These are phyloP conservation scores for Bactericera cockerelli DNA, from an alignment of 1,140 invertebrate species.

Conservation along the genomic window DNA sequence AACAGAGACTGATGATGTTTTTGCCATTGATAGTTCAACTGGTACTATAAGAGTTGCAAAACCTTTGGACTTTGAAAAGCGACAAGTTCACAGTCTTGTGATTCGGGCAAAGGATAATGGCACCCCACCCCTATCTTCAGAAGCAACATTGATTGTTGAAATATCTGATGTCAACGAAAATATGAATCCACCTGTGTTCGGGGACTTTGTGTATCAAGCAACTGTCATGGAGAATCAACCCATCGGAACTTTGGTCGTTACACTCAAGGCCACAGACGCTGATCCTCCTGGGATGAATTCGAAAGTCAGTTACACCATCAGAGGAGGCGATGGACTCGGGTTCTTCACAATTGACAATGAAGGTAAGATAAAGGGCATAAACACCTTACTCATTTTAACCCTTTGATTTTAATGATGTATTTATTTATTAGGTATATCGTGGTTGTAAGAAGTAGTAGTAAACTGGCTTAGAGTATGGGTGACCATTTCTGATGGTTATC, in stretches of 20 bases:
- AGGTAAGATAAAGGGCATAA: too few relatives aligned
- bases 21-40: slow-evolving; percentile 64
- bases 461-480: too few relatives aligned
- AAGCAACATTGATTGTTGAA: slow-evolving; percentile 65
- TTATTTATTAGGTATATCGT: too few relatives aligned
- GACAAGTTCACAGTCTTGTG: slow-evolving; percentile 73
- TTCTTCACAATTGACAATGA: slow-evolving; percentile 78
- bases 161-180: slow-evolving; percentile 91
- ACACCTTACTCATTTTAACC: too few relatives aligned
- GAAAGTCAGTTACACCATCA: slow-evolving; percentile 68
- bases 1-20: slow-evolving; percentile 29
- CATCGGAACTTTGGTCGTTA: slow-evolving; percentile 53
- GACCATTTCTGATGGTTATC: too few relatives aligned
- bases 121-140: slow-evolving; percentile 49
- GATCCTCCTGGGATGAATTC: slow-evolving; percentile 63
- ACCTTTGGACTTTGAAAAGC: slow-evolving; percentile 69
- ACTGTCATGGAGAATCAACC: slow-evolving; percentile 59
- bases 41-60: slow-evolving; percentile 64
- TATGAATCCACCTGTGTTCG: slow-evolving; percentile 63
- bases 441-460: too few relatives aligned
- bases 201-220: slow-evolving; percentile 56
- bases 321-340: slow-evolving; percentile 76
- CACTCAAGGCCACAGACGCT: slow-evolving; percentile 57
- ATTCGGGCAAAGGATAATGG: slow-evolving; percentile 68
- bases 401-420: too few relatives aligned